These are phyloP conservation scores for Molorchus minor DNA, from an alignment of 2,888 invertebrate genomes.

Conservation along the genomic window DNA sequence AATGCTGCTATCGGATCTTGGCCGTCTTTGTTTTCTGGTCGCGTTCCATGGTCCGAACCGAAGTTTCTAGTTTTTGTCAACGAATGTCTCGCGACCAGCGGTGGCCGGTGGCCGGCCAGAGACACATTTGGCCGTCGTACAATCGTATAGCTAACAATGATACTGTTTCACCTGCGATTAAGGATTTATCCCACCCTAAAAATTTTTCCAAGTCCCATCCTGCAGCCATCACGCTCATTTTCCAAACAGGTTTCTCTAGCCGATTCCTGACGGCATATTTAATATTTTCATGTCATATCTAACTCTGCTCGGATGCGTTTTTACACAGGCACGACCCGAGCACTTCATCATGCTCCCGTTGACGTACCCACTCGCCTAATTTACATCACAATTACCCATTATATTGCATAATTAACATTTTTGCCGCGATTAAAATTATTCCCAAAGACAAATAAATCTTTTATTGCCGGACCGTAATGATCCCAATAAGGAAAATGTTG, in stretches of 20 bases:
- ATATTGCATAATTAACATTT: conserved; percentile 15
- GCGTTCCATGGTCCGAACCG: conserved; percentile 42
- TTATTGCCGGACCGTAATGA: conserved; percentile 11
- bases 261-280: conserved; percentile 41
- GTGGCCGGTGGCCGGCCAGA: conserved; percentile 32
- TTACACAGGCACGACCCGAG: background rate
- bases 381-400: conserved; percentile 20
- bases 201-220: conserved; percentile 6
- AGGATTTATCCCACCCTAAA: conserved; percentile 22
- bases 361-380: conserved; percentile 13
- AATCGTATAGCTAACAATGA: conserved; percentile 38
- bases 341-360: conserved; percentile 16
- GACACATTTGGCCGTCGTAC: conserved; percentile 35
- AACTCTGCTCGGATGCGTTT: conserved; percentile 7
- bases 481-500: background rate
- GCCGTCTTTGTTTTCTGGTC: conserved; percentile 49
- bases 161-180: conserved; percentile 38
- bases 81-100: conserved; percentile 43
- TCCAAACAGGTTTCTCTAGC: conserved; percentile 36
- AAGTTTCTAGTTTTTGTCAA: conserved; percentile 55
- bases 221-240: conserved; percentile 29
- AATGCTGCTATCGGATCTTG: conserved; percentile 55
- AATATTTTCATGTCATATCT: conserved; percentile 40
- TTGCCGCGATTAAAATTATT: conserved; percentile 7
- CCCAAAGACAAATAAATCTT: conserved; percentile 4